Percentiles rank a stretch among this genome's conserved stretches.
phyloP scores from a whole-genome alignment of 1,140 invertebrate genomes.

The Dreissena rostriformis region DNA sequence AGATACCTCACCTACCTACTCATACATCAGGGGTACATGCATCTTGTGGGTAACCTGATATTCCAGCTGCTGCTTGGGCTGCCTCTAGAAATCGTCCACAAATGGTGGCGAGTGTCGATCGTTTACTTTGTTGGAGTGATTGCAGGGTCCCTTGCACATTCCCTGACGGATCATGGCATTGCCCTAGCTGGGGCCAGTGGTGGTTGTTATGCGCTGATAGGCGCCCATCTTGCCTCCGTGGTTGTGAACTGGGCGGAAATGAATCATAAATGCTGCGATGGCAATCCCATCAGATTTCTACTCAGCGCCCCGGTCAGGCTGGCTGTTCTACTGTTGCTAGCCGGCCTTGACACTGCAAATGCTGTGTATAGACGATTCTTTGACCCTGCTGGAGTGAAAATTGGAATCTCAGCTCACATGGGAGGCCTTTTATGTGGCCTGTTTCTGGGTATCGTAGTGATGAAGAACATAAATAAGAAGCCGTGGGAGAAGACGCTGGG shows the following conservation, averaged over 20 bases:
- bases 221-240: conserved; percentile 87
- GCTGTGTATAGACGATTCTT: conserved; percentile 77
- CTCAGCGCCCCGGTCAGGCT: conserved; percentile 79
- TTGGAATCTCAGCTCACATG: conserved; percentile 78
- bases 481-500: conserved; percentile 79
- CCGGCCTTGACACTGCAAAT: conserved; percentile 73
- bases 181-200: conserved; percentile 97
- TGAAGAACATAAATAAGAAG: conserved; percentile 78
- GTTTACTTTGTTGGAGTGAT: conserved; percentile 80
- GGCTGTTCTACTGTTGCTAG: conserved; percentile 73
- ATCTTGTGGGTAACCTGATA: conserved; percentile 83
- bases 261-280: conserved; percentile 80
- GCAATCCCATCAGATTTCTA: conserved; percentile 71
- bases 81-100: conserved; percentile 97
- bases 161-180: conserved; percentile 92
- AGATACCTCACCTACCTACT: conserved; percentile 98
- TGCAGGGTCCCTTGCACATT: conserved; percentile 87
- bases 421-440: conserved; percentile 77
- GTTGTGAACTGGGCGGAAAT: conserved; percentile 81
- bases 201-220: conserved; percentile 97
- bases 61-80: conserved; percentile 96
- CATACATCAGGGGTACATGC: conserved; percentile 96
- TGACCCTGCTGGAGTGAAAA: conserved; percentile 63
- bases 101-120: conserved; percentile 92
- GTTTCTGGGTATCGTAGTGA: conserved; percentile 77